Conservation (phyloP, 2,888 invertebrate genomes). For the Zygogramma bicolorata region DNA sequence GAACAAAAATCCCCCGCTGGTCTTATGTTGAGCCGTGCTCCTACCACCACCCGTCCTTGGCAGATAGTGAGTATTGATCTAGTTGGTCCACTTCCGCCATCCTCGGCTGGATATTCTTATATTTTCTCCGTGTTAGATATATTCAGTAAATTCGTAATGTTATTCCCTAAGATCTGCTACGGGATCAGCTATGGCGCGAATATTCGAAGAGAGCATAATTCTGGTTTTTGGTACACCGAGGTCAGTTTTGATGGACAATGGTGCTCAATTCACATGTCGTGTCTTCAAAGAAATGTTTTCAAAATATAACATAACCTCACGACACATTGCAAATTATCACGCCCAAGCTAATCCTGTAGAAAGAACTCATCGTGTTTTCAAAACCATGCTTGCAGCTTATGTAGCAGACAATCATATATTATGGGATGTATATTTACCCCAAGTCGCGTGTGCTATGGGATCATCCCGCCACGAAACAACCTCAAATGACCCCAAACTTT, state of each 20-base stretch:
- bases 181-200: conserved; percentile 10
- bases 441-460: neutral
- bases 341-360: conserved; percentile 37
- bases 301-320: conserved; percentile 20
- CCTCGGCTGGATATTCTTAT: conserved; percentile 28
- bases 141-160: conserved; percentile 38
- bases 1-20: neutral
- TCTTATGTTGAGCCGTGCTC: no score
- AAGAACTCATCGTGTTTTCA: conserved; percentile 31
- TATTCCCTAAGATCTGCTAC: conserved; percentile 39
- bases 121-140: conserved; percentile 38
- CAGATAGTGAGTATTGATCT: no score
- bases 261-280: neutral
- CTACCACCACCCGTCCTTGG: no score
- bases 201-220: neutral
- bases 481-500: neutral
- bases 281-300: conserved; percentile 1
- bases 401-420: neutral
- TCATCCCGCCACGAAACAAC: neutral
- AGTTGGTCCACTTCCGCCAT: no score
- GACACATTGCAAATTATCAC: conserved; percentile 31
- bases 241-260: neutral
- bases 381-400: conserved; percentile 20
- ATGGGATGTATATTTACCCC: neutral
- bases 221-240: neutral